Evolutionary conservation across 2,113 vertebrate genomes (phyloP).

Genomic region (Cariama cristata): DNA sequence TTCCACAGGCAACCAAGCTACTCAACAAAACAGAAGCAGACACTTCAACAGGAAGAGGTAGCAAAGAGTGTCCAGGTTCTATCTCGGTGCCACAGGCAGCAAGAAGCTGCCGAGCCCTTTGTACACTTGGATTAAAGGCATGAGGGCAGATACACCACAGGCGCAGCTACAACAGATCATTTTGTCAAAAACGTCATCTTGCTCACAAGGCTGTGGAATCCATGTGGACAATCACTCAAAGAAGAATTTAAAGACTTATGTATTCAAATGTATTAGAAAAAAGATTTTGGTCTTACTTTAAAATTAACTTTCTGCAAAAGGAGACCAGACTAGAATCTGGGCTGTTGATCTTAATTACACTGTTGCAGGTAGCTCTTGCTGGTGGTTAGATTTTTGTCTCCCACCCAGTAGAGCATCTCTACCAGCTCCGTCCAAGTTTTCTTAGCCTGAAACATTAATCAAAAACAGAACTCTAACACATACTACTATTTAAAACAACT

Average conservation of each 20-base stretch:
- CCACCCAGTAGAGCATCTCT: slow-evolving; percentile 39
- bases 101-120: not conserved
- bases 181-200: not conserved
- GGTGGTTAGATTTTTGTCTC: slow-evolving; percentile 18
- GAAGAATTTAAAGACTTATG: not conserved
- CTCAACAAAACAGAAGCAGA: not conserved
- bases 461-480: slow-evolving; percentile 34
- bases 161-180: not conserved
- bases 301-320: slow-evolving; percentile 57
- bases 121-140: not conserved
- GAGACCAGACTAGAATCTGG: slow-evolving; percentile 40
- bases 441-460: slow-evolving; percentile 50
- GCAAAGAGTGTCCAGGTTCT: not conserved
- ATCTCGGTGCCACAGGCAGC: not conserved
- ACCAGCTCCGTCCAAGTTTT: slow-evolving; percentile 39
- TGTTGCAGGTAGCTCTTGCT: slow-evolving; percentile 37
- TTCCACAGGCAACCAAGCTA: not conserved
- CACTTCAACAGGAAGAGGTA: not conserved
- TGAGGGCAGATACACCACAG: not conserved
- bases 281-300: slow-evolving; percentile 25
- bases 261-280: not conserved
- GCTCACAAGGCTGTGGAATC: not conserved
- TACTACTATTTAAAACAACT: not conserved
- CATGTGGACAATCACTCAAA: not conserved
- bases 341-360: slow-evolving; percentile 22